These are phyloP conservation scores for Melieria crassipennis DNA, from an alignment of 2,888 invertebrate species.

Conservation along the genomic window DNA sequence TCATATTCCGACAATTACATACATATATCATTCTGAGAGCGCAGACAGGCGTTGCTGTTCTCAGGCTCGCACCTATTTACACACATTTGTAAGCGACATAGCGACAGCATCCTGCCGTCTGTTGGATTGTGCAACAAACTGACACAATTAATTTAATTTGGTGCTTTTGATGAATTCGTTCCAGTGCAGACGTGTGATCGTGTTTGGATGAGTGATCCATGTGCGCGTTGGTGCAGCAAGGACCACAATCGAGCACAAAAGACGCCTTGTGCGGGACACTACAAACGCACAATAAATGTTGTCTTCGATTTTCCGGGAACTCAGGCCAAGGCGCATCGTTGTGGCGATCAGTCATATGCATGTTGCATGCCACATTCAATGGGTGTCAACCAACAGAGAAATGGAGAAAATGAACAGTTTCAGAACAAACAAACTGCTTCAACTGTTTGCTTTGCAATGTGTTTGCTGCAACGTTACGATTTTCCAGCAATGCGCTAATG, in stretches of 20 bases:
- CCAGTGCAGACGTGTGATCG: conserved; percentile 45
- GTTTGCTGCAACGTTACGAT: not conserved
- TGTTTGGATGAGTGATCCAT: conserved; percentile 18
- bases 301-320: conserved; percentile 25
- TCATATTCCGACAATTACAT: not conserved
- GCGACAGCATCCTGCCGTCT: conserved; percentile 15
- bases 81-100: conserved; percentile 12
- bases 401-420: not conserved
- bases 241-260: not conserved
- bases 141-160: conserved; percentile 49
- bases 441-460: not conserved
- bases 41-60: conserved; percentile 3
- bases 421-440: not conserved
- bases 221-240: not conserved
- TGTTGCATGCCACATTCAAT: conserved; percentile 1
- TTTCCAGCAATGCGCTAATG: no score
- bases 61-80: not conserved
- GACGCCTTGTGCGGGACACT: not conserved
- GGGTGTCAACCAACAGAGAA: conserved; percentile 12
- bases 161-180: conserved; percentile 49
- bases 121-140: conserved; percentile 33
- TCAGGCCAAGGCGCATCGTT: conserved; percentile 2
- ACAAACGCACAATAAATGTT: not conserved
- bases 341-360: conserved; percentile 5
- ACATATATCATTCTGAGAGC: not conserved